Conservation (phyloP, 2,113 vertebrate species). For the Tenrec ecaudatus region DNA sequence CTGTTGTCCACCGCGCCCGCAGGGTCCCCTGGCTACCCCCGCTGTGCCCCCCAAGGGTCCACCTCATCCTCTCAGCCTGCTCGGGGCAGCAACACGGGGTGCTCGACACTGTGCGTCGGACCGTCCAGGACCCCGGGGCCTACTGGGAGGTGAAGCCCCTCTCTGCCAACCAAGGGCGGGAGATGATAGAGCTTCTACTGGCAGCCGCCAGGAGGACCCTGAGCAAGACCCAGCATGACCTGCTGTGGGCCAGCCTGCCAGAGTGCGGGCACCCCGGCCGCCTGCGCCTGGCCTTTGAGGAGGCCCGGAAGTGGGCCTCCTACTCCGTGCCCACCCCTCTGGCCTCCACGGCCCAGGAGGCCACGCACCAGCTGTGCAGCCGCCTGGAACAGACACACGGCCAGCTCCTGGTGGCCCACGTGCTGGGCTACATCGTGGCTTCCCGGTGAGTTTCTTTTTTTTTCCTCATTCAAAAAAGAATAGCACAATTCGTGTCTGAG, state of each 20-base stretch:
- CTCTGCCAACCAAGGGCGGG: constrained; percentile 79
- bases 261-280: constrained; percentile 85
- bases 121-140: constrained; percentile 53
- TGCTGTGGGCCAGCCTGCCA: constrained; percentile 83
- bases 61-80: constrained; percentile 86
- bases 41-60: constrained; percentile 86
- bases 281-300: constrained; percentile 86
- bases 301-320: constrained; percentile 87
- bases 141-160: constrained; percentile 86
- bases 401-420: constrained; percentile 83
- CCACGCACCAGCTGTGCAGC: constrained; percentile 83
- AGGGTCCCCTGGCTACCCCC: constrained; percentile 87
- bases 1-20: constrained; percentile 57
- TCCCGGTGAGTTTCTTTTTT: constrained; percentile 80
- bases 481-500: no score
- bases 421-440: constrained; percentile 87
- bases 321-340: constrained; percentile 79
- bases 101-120: constrained; percentile 70
- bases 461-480: background rate
- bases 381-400: constrained; percentile 89
- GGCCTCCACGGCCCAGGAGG: constrained; percentile 79
- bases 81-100: constrained; percentile 66
- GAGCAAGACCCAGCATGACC: constrained; percentile 79
- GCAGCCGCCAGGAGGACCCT: constrained; percentile 50
- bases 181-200: constrained; percentile 85